Percentiles rank a stretch among this genome's conserved stretches.
Conservation (phyloP, 2,888 invertebrate genomes). For the Parascotia fuliginaria region DNA sequence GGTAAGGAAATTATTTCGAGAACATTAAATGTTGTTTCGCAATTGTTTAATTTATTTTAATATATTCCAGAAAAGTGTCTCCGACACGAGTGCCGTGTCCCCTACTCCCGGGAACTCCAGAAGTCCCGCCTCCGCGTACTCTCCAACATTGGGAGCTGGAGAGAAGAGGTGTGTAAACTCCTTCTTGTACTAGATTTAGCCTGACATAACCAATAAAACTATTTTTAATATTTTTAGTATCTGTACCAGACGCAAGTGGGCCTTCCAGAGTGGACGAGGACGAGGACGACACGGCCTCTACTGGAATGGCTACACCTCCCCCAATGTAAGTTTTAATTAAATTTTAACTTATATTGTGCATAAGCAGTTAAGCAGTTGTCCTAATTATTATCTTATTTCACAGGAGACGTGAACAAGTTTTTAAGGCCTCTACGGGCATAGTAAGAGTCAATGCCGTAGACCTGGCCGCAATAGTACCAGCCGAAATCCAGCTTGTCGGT, state of each 20-base stretch:
- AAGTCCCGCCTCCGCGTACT: not conserved
- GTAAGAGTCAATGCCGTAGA: not conserved
- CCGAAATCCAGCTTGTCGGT: not conserved
- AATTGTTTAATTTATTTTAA: not conserved
- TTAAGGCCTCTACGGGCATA: conserved; percentile 3
- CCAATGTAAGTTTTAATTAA: conserved; percentile 1
- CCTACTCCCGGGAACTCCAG: not conserved
- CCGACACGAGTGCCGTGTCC: not conserved
- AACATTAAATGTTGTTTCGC: not conserved
- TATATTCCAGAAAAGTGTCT: not conserved
- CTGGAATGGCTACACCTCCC: not conserved
- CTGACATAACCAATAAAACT: not conserved
- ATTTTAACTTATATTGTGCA: not conserved
- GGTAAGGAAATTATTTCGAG: not conserved
- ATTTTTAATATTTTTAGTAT: conserved; percentile 1
- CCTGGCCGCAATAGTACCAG: not conserved
- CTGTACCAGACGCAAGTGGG: conserved; percentile 1
- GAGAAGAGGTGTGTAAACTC: not conserved
- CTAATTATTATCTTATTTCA: not conserved
- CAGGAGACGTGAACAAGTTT: not conserved
- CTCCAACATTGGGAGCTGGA: not conserved
- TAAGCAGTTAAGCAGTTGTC: not conserved
- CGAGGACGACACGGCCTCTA: not conserved
- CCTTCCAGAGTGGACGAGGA: not conserved
- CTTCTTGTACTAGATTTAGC: not conserved